phyloP scores from a whole-genome alignment of 2,113 vertebrate species.

The Platycercus adscitus region DNA sequence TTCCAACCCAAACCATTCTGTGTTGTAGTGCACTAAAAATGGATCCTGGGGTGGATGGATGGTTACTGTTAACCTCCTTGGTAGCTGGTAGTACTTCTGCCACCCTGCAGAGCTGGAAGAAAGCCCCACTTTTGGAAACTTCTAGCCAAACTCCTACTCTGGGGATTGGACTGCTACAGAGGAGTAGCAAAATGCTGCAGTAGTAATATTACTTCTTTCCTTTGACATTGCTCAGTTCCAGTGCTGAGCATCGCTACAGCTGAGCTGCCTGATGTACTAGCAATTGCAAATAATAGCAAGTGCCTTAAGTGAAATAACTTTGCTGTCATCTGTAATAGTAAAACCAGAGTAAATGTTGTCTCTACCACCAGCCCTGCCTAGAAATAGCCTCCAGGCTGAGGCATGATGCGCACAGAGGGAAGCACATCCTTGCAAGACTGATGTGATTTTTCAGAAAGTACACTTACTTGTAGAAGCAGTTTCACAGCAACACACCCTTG shows the following conservation, averaged over 20 bases:
- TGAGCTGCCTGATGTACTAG: background rate
- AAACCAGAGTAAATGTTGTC: background rate
- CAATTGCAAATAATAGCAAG: background rate
- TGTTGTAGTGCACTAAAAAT: background rate
- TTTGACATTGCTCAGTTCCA: background rate
- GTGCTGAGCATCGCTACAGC: background rate
- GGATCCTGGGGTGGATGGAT: background rate
- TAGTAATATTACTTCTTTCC: background rate
- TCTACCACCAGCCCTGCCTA: background rate
- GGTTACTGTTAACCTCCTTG: background rate
- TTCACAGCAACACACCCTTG: background rate
- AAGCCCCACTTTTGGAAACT: background rate
- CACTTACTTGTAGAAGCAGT: background rate
- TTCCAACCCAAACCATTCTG: background rate
- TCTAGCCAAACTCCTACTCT: background rate
- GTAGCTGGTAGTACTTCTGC: background rate
- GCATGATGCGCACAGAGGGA: background rate
- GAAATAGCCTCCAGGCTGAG: background rate
- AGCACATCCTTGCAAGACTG: rapidly evolving
- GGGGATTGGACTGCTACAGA: no score
- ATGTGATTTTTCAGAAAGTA: background rate
- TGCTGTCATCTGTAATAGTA: background rate
- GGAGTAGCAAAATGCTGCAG: background rate
- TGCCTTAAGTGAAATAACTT: background rate
- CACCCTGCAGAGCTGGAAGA: background rate